A percentile compares a stretch with the other conserved stretches of the same genome.
Evolutionary conservation across 1,140 invertebrate genomes (phyloP).

Genomic region (Battus philenor): DNA sequence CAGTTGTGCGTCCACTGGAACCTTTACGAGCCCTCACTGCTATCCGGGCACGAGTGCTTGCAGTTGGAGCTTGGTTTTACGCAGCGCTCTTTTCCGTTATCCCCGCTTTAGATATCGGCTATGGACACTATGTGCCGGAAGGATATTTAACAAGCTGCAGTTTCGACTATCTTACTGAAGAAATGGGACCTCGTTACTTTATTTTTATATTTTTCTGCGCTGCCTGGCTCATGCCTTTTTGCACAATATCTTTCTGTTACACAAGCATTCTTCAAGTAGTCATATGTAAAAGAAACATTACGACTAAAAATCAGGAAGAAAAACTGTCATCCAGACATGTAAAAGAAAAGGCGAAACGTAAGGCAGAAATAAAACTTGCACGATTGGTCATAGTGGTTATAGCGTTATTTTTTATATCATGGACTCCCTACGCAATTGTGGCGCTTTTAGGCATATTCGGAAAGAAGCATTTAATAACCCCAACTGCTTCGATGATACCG

Average conservation of each 20-base stretch:
- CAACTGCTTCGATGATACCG: conserved; percentile 83
- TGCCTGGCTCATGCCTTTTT: conserved; percentile 82
- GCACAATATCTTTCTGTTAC: conserved; percentile 83
- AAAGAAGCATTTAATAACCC: conserved; percentile 78
- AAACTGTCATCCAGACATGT: conserved; percentile 74
- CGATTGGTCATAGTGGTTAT: conserved; percentile 81
- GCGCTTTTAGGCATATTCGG: conserved; percentile 84
- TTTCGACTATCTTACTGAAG: conserved; percentile 85
- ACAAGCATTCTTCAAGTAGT: conserved; percentile 81
- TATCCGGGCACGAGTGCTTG: conserved; percentile 78
- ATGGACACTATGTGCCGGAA: conserved; percentile 86
- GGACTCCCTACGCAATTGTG: conserved; percentile 86
- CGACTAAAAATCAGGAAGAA: conserved; percentile 48
- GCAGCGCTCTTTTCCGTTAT: conserved; percentile 80
- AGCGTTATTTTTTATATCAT: conserved; percentile 83
- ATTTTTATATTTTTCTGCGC: conserved; percentile 82
- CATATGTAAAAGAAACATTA: conserved; percentile 66
- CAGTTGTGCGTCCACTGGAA: conserved; percentile 84
- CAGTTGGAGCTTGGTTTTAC: conserved; percentile 84
- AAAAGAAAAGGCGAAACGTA: conserved; percentile 79
- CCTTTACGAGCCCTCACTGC: conserved; percentile 78
- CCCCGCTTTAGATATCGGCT: conserved; percentile 81
- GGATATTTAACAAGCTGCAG: conserved; percentile 88
- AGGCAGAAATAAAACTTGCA: conserved; percentile 81
- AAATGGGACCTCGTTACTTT: conserved; percentile 75